phyloP scores from a whole-genome alignment of 2,888 invertebrate species.

The Scrobipalpa atriplicella region DNA sequence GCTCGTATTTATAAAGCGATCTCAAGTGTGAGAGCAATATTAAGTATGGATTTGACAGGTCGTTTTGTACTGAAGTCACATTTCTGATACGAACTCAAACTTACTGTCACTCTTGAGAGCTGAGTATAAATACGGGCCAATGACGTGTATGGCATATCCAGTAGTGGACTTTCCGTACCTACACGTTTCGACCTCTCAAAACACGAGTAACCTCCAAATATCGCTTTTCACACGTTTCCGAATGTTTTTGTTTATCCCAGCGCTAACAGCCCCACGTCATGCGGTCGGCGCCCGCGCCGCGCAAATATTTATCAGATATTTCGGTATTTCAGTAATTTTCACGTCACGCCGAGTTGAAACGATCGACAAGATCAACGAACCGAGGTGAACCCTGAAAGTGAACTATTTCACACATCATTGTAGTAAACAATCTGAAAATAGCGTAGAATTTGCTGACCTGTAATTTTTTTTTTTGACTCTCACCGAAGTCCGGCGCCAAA shows the following conservation, averaged over 20 bases:
- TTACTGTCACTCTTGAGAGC: no score
- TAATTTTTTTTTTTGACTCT: no score
- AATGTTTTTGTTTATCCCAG: slow-evolving; percentile 25
- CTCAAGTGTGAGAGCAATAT: no score
- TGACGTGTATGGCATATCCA: no score
- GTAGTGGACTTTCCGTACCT: no score
- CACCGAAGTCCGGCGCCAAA: no score
- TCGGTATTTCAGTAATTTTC: slow-evolving; percentile 59
- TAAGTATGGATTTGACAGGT: no score
- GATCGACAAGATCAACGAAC: slow-evolving; percentile 57
- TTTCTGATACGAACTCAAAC: no score
- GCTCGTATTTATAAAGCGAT: no score
- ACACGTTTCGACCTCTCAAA: no score
- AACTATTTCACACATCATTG: slow-evolving; percentile 16
- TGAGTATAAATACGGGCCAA: no score
- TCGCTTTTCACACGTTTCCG: background rate
- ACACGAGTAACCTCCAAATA: background rate
- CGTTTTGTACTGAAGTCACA: no score
- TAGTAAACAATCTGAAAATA: background rate
- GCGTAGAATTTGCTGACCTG: background rate
- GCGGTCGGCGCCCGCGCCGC: slow-evolving; percentile 44
- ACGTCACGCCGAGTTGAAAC: slow-evolving; percentile 46
- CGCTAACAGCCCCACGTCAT: slow-evolving; percentile 45
- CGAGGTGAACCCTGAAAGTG: slow-evolving; percentile 34
- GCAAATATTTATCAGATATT: slow-evolving; percentile 65